Evolutionary conservation across 2,888 invertebrate species (phyloP), one percentile per base, ranked within the genome.

Genomic region (Lissonota sp.): DNA sequence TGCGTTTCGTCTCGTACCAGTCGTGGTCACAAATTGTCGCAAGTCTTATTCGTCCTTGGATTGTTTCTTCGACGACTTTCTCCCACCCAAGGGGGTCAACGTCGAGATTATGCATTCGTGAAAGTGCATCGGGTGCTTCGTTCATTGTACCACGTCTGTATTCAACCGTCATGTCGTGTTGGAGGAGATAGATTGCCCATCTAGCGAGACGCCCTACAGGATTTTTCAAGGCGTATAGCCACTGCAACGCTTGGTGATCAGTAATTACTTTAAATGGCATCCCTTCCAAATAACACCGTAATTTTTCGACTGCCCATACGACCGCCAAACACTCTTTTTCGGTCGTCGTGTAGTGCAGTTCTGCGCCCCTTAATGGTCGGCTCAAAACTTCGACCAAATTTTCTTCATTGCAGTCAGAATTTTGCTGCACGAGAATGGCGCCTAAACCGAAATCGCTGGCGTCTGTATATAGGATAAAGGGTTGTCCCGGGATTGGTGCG

Each of bases 71-170:
- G 39, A 64, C 37, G 10, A 79, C 51, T 16, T 82, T 58, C 55
- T 82, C 71, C 82, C 82, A 82, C 5, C 79, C 79, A 0, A 71
- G 7, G 5, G 79, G 82, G 51, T 80, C 80, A n/a, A 66, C 63
- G 37, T 76, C 80, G 12, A 80, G 12, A 26, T 80, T 71, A 16
- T 70, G 71, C 64, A 80, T 70, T 6, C 80, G 57, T 10, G 80
- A 80, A 8, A 80, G 57, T 0, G 80, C 80, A 4, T 76, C 75
- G 40, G 80, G 75, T 37, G 70, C 80, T 70, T 80, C 80, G 16
- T 80, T 64, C 3, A 51, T 37, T 12, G 64, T 64, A 12, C 64
- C 51, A 12, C 64, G 64, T 39, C 37, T 64, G 12, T 64, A 39
- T 44, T 64, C 64, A 39, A 46, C n/a, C 8, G 46, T 6, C n/a